A percentile compares a stretch with the other conserved stretches of the same genome.
Evolutionary conservation across 2,113 vertebrate species (phyloP).

Genomic region (Pygathrix nemaeus): DNA sequence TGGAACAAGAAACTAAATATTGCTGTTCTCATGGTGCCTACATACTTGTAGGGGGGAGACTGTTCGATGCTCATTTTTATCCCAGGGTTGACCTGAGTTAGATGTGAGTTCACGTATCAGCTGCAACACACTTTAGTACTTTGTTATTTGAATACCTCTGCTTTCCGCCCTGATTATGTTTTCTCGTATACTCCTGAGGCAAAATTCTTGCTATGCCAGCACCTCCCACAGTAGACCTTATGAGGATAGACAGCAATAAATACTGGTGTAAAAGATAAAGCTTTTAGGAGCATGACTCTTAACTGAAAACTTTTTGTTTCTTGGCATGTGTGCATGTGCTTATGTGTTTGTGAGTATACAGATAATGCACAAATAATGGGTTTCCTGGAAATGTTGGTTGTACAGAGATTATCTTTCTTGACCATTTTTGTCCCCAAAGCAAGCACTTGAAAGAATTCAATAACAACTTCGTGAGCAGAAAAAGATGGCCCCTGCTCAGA

Average conservation of each 20-base stretch:
- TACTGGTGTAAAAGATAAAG: background rate
- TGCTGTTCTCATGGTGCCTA: background rate
- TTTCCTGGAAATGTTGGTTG: background rate
- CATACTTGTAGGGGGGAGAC: background rate
- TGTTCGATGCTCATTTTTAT: background rate
- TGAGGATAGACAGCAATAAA: background rate
- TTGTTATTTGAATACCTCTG: background rate
- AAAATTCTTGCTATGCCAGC: background rate
- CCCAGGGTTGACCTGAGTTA: background rate
- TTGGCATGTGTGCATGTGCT: background rate
- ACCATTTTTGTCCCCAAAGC: background rate
- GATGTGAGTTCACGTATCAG: background rate
- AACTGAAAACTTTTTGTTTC: background rate
- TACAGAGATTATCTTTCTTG: background rate
- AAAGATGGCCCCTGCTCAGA: constrained; percentile 13
- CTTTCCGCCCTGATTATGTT: background rate
- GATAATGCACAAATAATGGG: background rate
- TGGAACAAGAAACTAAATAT: background rate
- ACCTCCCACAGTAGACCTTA: background rate
- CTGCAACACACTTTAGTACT: background rate
- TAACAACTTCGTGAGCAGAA: background rate
- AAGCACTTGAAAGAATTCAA: constrained; percentile 16
- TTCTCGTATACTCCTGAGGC: background rate
- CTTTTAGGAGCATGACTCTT: background rate
- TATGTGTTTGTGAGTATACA: background rate